phyloP scores from a whole-genome alignment of 2,888 invertebrate genomes.

The Pollenia griseotomentosa region DNA sequence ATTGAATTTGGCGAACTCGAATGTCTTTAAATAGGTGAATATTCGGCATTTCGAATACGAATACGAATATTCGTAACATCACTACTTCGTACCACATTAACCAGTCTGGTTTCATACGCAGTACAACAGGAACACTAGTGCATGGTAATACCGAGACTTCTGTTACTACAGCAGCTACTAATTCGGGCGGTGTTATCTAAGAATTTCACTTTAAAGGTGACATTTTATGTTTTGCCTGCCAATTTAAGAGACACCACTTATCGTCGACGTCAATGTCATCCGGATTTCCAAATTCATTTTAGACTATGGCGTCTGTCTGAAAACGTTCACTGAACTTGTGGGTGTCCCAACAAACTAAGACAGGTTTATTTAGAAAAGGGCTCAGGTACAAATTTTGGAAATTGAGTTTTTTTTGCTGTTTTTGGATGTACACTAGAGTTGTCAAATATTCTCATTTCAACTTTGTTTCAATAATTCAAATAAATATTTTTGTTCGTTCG shows the following conservation, averaged over 20 bases:
- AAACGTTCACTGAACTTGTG: constrained; percentile 98
- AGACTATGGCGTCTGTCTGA: constrained; percentile 96
- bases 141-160: constrained; percentile 97
- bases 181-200: constrained; percentile 96
- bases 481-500: too few species aligned
- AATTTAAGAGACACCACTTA: constrained; percentile 87
- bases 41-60: too few species aligned
- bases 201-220: constrained; percentile 93
- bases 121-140: constrained; percentile 97
- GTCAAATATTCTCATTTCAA: too few species aligned
- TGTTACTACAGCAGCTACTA: constrained; percentile 97
- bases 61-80: too few species aligned
- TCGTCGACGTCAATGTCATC: constrained; percentile 87
- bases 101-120: constrained; percentile 90
- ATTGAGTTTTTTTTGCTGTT: too few species aligned
- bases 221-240: constrained; percentile 87
- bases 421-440: too few species aligned
- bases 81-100: constrained; percentile 27
- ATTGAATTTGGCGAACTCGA: too few species aligned
- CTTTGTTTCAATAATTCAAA: too few species aligned
- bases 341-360: constrained; percentile 97
- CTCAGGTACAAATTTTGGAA: too few species aligned
- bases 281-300: constrained; percentile 95
- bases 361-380: too few species aligned
- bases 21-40: too few species aligned